Conservation (phyloP, 2,113 vertebrate genomes). For the Sterna hirundo region DNA sequence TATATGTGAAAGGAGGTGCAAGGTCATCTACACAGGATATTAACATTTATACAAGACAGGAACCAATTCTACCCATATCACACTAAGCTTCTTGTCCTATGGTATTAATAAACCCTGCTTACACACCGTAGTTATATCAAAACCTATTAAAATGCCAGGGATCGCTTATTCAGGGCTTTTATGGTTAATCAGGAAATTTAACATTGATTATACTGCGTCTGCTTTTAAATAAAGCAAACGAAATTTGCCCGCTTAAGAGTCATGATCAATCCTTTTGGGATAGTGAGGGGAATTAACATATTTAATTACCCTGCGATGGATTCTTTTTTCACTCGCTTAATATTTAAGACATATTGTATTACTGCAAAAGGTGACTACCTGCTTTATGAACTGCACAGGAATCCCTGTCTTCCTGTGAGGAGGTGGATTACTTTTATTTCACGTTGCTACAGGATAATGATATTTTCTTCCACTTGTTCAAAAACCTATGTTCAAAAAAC, state of each 20-base stretch:
- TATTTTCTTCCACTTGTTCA: not conserved
- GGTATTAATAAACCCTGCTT: not conserved
- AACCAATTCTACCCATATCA: not conserved
- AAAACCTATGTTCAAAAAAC: not conserved
- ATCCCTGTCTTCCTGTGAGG: not conserved
- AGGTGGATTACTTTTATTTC: not conserved
- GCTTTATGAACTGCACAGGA: not conserved
- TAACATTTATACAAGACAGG: not conserved
- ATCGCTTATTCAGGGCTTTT: constrained; percentile 22
- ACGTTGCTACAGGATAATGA: not conserved
- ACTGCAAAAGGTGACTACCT: not conserved
- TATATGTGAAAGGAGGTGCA: constrained; percentile 11
- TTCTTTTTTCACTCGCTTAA: not conserved
- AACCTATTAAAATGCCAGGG: constrained; percentile 15
- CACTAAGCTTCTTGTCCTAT: not conserved
- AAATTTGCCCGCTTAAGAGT: constrained; percentile 43
- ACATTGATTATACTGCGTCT: constrained; percentile 1
- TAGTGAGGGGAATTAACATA: not conserved
- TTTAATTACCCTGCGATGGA: not conserved
- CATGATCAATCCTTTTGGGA: constrained; percentile 16
- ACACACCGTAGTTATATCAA: not conserved
- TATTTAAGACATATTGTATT: not conserved
- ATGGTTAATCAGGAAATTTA: constrained; percentile 29
- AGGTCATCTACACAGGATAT: constrained; percentile 9
- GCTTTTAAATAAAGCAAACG: constrained; percentile 12